phyloP scores from a whole-genome alignment of 2,888 invertebrate species.

The Nomada fucata region DNA sequence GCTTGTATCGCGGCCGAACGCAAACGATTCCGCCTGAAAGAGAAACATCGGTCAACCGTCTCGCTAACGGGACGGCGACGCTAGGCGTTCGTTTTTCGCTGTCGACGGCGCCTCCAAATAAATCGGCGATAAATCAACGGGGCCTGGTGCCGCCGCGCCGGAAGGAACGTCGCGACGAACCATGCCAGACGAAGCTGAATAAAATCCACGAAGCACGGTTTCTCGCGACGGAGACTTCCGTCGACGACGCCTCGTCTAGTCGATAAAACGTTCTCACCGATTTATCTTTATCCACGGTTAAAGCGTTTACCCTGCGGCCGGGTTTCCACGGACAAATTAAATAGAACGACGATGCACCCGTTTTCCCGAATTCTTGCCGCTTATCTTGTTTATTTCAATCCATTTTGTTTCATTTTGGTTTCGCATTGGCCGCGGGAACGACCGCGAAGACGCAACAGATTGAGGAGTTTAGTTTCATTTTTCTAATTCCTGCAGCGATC shows the following conservation, averaged over 20 bases:
- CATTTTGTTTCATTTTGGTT: not conserved
- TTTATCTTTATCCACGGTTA: conserved; percentile 52
- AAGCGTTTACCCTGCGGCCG: conserved; percentile 21
- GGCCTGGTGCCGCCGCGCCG: not conserved
- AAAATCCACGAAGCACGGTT: conserved; percentile 34
- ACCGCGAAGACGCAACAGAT: not conserved
- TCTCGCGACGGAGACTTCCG: conserved; percentile 40
- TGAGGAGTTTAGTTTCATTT: too few species aligned
- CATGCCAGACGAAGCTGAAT: conserved; percentile 52
- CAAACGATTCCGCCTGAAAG: conserved; percentile 8
- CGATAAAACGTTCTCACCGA: conserved; percentile 49
- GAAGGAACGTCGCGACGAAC: conserved; percentile 49
- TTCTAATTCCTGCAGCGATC: too few species aligned
- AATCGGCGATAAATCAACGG: conserved; percentile 56
- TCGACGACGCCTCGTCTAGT: conserved; percentile 49
- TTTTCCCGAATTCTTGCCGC: not conserved
- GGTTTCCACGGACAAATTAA: conserved; percentile 29
- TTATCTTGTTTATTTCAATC: not conserved
- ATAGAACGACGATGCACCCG: conserved; percentile 21
- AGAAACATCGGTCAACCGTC: conserved; percentile 21
- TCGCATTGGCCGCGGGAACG: too few species aligned
- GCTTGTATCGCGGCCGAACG: not conserved
- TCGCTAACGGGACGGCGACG: conserved; percentile 21
- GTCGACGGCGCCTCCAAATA: conserved; percentile 32
- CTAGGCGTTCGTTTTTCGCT: conserved; percentile 25